These are phyloP conservation scores for Nycticebus coucang DNA, from an alignment of 2,113 vertebrate genomes.

Conservation along the genomic window DNA sequence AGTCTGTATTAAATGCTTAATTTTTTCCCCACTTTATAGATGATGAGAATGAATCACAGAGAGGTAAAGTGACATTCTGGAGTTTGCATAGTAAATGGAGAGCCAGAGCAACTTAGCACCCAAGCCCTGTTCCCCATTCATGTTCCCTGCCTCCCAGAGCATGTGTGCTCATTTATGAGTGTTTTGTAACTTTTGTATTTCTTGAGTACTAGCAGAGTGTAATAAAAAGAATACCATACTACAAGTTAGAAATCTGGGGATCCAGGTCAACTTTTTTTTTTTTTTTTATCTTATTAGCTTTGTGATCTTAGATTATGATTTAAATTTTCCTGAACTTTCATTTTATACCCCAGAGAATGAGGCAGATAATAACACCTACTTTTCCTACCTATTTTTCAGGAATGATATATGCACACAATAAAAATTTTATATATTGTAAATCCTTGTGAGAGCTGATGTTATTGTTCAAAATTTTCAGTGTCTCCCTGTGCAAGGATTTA, in stretches of 20 bases:
- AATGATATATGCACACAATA: background rate
- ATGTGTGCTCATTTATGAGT: background rate
- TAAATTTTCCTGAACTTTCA: slow-evolving; percentile 16
- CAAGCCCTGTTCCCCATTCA: too few relatives aligned
- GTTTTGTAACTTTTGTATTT: background rate
- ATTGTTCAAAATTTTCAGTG: background rate
- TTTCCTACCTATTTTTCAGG: background rate
- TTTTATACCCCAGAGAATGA: background rate
- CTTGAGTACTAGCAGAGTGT: background rate
- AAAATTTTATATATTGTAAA: slow-evolving; percentile 32
- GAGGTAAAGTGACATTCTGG: background rate
- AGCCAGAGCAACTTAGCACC: background rate
- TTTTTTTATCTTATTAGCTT: background rate
- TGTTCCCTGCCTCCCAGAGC: background rate
- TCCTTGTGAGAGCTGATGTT: background rate
- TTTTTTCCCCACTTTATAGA: background rate
- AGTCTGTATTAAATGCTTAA: background rate
- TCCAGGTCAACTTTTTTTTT: background rate
- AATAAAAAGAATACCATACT: background rate
- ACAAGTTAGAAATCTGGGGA: background rate
- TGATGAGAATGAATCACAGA: background rate
- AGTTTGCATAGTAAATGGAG: background rate
- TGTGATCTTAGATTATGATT: background rate
- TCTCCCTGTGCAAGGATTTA: background rate
- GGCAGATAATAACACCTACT: background rate